Conservation (phyloP, 2,113 vertebrate genomes). For the Syngnathoides biaculeatus region DNA sequence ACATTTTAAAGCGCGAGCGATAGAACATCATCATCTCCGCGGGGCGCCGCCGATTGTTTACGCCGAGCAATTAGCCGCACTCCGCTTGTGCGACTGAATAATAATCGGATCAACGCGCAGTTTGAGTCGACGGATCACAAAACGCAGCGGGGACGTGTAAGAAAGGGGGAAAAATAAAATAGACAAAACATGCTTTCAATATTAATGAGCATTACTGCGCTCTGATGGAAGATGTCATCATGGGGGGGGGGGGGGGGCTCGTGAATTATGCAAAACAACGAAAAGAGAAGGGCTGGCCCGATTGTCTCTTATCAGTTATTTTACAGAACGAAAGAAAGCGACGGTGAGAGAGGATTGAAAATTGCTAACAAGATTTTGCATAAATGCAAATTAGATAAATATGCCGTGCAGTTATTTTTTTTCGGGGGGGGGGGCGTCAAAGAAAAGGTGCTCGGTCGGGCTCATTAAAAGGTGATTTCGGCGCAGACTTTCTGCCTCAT, state of each 20-base stretch:
- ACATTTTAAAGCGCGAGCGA: background rate
- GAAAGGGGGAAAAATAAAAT: constrained; percentile 12
- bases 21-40: constrained; percentile 10
- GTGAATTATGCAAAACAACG: constrained; percentile 27
- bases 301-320: constrained; percentile 40
- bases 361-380: constrained; percentile 32
- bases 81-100: constrained; percentile 21
- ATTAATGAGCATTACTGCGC: constrained; percentile 32
- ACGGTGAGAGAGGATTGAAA: constrained; percentile 26
- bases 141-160: constrained; percentile 12
- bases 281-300: constrained; percentile 12
- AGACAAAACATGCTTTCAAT: constrained; percentile 36
- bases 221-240: constrained; percentile 28
- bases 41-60: constrained; percentile 30
- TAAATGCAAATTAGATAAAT: constrained; percentile 40
- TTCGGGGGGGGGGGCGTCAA: constrained; percentile 7
- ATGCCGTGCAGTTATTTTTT: constrained; percentile 8
- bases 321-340: constrained; percentile 29
- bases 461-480: constrained; percentile 30
- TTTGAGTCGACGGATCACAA: constrained; percentile 15
- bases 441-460: constrained; percentile 36
- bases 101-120: constrained; percentile 28
- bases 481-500: constrained; percentile 19
- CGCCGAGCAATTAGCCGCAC: constrained; percentile 28
- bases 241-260: constrained; percentile 20